Evolutionary conservation across 2,797 vertebrate genomes (phyloP), one percentile per base, ranked within the genome.

Genomic region (Silurus aristotelis): DNA sequence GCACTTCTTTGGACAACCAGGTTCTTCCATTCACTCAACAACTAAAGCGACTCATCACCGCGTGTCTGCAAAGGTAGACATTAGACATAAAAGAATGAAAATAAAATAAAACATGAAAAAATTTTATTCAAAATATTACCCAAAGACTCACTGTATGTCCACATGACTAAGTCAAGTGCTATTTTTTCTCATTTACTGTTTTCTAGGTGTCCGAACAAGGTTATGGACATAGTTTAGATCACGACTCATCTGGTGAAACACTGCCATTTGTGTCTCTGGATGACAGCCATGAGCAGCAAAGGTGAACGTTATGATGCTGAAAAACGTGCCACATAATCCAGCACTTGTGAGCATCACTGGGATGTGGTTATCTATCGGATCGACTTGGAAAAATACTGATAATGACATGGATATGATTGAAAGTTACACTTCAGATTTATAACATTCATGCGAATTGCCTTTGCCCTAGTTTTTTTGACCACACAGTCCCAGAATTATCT

Each of bases 1-100:
- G 82, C 88, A 77, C 15, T 89, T 89, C 27, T 86, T 86, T 66
- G 89, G 48, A 80, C 89, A 89, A 60, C 71, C 81, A 48, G 71
- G 61, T 7, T 80, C 87, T 46, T 71, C 20, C 48, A 70, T 82
- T 84, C 91, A 90, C 52, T 90, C 90, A 14, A 90, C 90, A 70
- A 88, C 89, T 20, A 92, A 90, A 87, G 12, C 80, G 8, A 60
- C 25, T 25, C 88, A 68, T 71, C 78, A 70, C 43, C 80, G 55
- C 7, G 14, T n/a, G 12, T 52, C 60, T 15, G 19, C 85, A 31
- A 83, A 87, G 81, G 89, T 80, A 71, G 43, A 75, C n/a, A 27
- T 48, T 48, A 1, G 27, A 27, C 6, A 81, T 55, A 17, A 52
- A 52, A 4, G 3, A 38, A 38, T 38, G 38, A 38, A 38, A 38